These are phyloP conservation scores for Zaprionus camerounensis DNA, from an alignment of 1,140 invertebrate species.

Conservation along the genomic window DNA sequence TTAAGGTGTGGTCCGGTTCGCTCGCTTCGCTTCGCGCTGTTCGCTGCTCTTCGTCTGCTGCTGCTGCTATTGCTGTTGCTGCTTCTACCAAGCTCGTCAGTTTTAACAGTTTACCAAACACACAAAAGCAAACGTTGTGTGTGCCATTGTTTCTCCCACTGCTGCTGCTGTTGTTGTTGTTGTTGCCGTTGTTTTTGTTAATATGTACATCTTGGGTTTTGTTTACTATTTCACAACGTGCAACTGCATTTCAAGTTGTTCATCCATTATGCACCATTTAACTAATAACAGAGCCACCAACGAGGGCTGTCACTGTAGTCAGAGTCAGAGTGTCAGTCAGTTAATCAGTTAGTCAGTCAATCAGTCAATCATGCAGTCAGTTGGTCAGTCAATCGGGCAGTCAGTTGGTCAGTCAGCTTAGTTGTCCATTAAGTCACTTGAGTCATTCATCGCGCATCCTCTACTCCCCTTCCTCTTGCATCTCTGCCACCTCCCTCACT, in stretches of 20 bases:
- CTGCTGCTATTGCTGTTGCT: background rate
- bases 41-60: constrained; percentile 27
- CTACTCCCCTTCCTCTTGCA: background rate
- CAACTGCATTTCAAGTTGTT: constrained; percentile 59
- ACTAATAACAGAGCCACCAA: constrained; percentile 68
- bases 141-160: constrained; percentile 45
- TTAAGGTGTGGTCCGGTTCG: constrained; percentile 79
- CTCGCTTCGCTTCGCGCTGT: constrained; percentile 27
- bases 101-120: constrained; percentile 72
- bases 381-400: background rate
- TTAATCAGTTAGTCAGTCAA: background rate
- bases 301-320: background rate
- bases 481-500: constrained; percentile 53
- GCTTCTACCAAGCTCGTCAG: constrained; percentile 6
- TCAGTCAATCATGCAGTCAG: background rate
- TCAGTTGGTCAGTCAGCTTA: constrained; percentile 30
- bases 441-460: constrained; percentile 43
- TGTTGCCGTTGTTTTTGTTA: constrained; percentile 51
- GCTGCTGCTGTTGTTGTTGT: constrained; percentile 21
- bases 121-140: constrained; percentile 60
- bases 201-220: constrained; percentile 52
- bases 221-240: constrained; percentile 54
- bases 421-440: constrained; percentile 68
- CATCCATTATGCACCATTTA: constrained; percentile 80
- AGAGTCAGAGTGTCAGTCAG: constrained; percentile 28